phyloP scores from a whole-genome alignment of 2,113 vertebrate species.

The Cyprinodon brontotheroides region DNA sequence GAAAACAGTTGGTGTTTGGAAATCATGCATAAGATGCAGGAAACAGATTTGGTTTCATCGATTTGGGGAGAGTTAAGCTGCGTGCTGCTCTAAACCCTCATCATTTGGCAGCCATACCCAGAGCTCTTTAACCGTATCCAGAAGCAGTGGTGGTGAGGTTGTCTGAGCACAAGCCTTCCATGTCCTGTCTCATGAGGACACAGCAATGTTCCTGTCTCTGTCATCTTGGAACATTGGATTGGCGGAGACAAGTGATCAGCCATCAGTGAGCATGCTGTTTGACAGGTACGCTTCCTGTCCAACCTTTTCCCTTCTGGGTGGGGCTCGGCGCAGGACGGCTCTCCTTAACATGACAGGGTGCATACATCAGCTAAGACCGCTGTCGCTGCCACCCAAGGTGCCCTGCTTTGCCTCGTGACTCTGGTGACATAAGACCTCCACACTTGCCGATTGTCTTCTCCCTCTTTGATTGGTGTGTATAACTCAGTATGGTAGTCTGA shows the following conservation, averaged over 20 bases:
- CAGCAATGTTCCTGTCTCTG: slow-evolving; percentile 37
- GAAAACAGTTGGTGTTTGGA: slow-evolving; percentile 62
- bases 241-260: slow-evolving; percentile 53
- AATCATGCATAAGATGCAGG: slow-evolving; percentile 75
- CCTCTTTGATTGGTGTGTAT: slow-evolving; percentile 16
- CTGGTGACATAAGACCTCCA: slow-evolving; percentile 14
- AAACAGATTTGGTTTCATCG: slow-evolving; percentile 77
- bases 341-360: slow-evolving; percentile 32
- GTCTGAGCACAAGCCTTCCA: slow-evolving; percentile 52
- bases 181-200: slow-evolving; percentile 44
- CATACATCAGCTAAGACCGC: slow-evolving; percentile 39
- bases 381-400: slow-evolving; percentile 47
- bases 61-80: slow-evolving; percentile 70
- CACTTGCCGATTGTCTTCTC: background rate
- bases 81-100: slow-evolving; percentile 56
- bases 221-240: slow-evolving; percentile 55
- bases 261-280: slow-evolving; percentile 45
- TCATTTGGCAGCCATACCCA: slow-evolving; percentile 53
- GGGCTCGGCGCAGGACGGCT: slow-evolving; percentile 26
- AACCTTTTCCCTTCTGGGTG: slow-evolving; percentile 28
- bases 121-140: slow-evolving; percentile 53
- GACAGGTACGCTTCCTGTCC: slow-evolving; percentile 28
- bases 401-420: slow-evolving; percentile 51
- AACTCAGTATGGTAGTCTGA: slow-evolving; percentile 54
- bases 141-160: slow-evolving; percentile 36